These are phyloP conservation scores for Canis aureus DNA, from an alignment of 2,113 vertebrate species.

Conservation along the genomic window DNA sequence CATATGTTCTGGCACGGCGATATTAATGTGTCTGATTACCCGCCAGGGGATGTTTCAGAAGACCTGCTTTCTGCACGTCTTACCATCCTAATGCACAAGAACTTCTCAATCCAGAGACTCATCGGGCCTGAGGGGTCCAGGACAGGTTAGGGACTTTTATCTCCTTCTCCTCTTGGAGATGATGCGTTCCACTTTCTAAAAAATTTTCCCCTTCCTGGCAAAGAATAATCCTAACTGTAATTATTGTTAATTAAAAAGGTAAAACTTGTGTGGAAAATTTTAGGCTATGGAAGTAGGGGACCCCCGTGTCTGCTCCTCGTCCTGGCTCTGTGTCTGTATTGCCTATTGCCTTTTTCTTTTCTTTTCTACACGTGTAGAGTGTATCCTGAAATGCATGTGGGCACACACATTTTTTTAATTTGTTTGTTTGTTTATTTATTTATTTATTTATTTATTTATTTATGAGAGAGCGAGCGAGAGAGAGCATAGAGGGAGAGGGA, in stretches of 20 bases:
- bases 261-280: conserved; percentile 37
- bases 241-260: neutral
- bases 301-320: neutral
- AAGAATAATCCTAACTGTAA: neutral
- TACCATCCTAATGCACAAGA: neutral
- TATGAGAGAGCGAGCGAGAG: neutral
- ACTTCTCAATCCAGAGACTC: neutral
- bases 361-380: neutral
- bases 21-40: conserved; percentile 41
- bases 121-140: neutral
- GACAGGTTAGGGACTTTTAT: neutral
- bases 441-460: neutral
- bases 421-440: neutral
- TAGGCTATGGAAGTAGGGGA: neutral
- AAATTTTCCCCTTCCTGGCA: neutral
- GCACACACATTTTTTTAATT: neutral
- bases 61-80: neutral
- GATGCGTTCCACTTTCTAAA: conserved; percentile 5
- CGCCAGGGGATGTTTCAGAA: neutral
- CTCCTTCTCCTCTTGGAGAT: neutral
- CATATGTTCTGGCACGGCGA: conserved; percentile 37
- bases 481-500: neutral
- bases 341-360: neutral
- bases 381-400: neutral
- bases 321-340: neutral